Evolutionary conservation across 2,888 invertebrate species (phyloP), one percentile per base, ranked within the genome.

Genomic region (Podabrus alpinus): DNA sequence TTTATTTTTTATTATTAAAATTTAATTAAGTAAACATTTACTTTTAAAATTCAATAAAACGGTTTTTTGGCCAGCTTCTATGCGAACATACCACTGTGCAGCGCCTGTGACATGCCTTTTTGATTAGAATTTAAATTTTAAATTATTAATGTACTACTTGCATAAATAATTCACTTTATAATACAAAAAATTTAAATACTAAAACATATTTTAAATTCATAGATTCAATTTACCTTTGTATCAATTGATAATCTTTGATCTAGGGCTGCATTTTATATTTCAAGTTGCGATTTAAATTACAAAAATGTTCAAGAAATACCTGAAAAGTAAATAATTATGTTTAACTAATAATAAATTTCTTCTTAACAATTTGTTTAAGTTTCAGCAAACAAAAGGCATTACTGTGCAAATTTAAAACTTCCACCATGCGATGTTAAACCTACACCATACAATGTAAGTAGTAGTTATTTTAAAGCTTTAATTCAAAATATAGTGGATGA

Each of bases 391-490:
- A 72, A 72, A 72, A 66, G 19, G 15, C n/a, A 10, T 19, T 68
- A 68, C 29, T 68, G 29, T 16, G 17, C n/a, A 17, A 59, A 15
- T 17, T 68, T 68, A 68, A 24, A 67, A 29, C 73, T 84, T 73
- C 84, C 84, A n/a, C 68, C 79, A 74, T 86, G 85, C 77, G 81
- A 85, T 79, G 86, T 87, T 81, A 76, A 74, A 21, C 86, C 87
- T 3, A 83, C 82, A 75, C 81, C 82, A 77, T 87, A 87, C 79
- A 78, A 80, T 74, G 87, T 86, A 83, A 81, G 82, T 80, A 13
- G n/a, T 15, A 59, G 24, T 15, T 13, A 45, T 72, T 19, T 67
- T 29, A n/a, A 3, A 10, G 15, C 66, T 62, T 68, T 72, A n/a
- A n/a, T n/a, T n/a, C n/a, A n/a, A n/a, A n/a, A n/a, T n/a, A n/a